A percentile compares a stretch with the other conserved stretches of the same genome.
These are phyloP conservation scores for Malaclemys terrapin DNA, from an alignment of 2,113 vertebrate species.

Conservation along the genomic window DNA sequence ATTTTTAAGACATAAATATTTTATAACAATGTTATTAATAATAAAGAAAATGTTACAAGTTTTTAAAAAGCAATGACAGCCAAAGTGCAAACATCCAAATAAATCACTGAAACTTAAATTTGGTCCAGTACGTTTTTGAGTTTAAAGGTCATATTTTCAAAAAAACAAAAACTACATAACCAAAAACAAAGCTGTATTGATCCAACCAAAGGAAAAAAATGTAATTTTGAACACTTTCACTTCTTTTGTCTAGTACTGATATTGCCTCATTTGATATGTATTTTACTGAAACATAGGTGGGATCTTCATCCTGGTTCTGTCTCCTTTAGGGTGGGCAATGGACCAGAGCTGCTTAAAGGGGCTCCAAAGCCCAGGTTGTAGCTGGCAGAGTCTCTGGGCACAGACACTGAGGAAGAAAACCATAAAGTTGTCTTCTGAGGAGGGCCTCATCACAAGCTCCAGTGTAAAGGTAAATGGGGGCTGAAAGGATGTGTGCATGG, in stretches of 20 bases:
- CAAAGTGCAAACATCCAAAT: background rate
- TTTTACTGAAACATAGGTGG: background rate
- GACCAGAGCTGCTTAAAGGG: background rate
- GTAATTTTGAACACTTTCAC: background rate
- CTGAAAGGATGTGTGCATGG: too few relatives aligned
- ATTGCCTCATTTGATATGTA: background rate
- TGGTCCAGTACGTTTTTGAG: background rate
- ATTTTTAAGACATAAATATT: background rate
- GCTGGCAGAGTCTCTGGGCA: background rate
- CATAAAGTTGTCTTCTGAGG: background rate
- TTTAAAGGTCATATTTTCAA: background rate
- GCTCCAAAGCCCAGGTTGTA: background rate
- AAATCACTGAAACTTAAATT: background rate
- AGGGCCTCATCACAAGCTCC: background rate
- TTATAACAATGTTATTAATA: background rate
- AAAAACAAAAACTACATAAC: background rate
- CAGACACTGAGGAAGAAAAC: background rate
- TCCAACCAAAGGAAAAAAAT: background rate
- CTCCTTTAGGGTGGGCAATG: background rate
- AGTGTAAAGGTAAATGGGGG: too few relatives aligned
- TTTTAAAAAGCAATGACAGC: background rate
- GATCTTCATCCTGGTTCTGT: background rate
- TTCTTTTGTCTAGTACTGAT: background rate
- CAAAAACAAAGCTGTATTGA: background rate
- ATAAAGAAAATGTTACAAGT: background rate